Percentiles rank a stretch among this genome's conserved stretches.
Conservation (phyloP, 1,140 invertebrate genomes). For the Ips typographus region DNA sequence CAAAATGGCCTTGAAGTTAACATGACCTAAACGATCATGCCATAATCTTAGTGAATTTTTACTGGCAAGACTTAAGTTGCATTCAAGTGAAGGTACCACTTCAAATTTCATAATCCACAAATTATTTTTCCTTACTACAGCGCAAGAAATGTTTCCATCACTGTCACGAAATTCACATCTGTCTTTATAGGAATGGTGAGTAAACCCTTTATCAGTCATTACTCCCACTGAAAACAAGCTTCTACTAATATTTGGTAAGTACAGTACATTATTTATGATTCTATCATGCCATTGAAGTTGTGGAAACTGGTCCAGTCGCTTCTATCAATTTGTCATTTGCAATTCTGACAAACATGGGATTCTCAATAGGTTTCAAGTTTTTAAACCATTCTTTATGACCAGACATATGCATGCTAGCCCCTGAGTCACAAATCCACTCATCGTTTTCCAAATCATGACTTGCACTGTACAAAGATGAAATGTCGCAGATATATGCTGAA, state of each 20-base stretch:
- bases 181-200: constrained; percentile 17
- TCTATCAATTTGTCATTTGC: constrained; percentile 37
- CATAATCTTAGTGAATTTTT: constrained; percentile 43
- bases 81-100: constrained; percentile 5
- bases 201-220: constrained; percentile 31
- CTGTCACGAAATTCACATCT: constrained; percentile 25
- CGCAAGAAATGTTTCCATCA: constrained; percentile 24
- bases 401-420: constrained; percentile 15
- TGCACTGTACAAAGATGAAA: constrained; percentile 7
- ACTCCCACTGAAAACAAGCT: constrained; percentile 31
- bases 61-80: constrained; percentile 4
- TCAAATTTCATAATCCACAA: constrained; percentile 32
- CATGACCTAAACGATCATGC: constrained; percentile 51
- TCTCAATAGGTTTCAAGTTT: constrained; percentile 5
- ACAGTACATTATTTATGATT: constrained; percentile 25
- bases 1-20: constrained; percentile 44
- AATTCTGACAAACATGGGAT: constrained; percentile 32
- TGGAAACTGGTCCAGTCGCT: constrained; percentile 33
- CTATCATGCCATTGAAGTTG: constrained; percentile 29
- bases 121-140: constrained; percentile 20
- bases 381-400: constrained; percentile 5
- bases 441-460: constrained; percentile 1
- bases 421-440: constrained; percentile 31
- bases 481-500: constrained; percentile 26
- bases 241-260: constrained; percentile 17